Base-by-base conservation (phyloP, 2,797 vertebrate genomes). In the Garrulus glandarius region DNA sequence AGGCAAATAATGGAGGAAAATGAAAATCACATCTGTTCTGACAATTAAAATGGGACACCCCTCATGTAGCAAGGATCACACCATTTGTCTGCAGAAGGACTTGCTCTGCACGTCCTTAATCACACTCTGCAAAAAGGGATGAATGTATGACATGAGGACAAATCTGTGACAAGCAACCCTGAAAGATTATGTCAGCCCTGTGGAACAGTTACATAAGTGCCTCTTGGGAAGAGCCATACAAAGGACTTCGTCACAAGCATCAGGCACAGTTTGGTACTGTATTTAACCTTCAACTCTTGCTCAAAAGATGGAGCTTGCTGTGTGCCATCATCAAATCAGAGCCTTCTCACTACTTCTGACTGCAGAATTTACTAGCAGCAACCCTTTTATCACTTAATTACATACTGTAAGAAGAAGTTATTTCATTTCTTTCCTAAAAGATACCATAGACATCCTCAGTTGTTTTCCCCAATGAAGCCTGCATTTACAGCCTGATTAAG, bases 21-120 rank as follows among this genome's bases (percentile, higher is more conserved):
- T 94, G 77, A 95, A 96, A 95, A 92, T 68, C 79, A 89, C 92
- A 89, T 84, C 76, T 83, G 43, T 68, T 59, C 70, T 79, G 84
- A 69, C 90, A 94, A 94, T 95, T 94, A 93, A 92, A 96, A 84
- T 71, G 77, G 67, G 79, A 82, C 49, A 84, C 74, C 74, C 87
- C 92, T 96, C 87, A 68, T 37, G 49, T 82, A 93, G 90, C 93
- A 95, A 90, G 87, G 93, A 96, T 96, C 95, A 94, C 87, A 93
- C 55, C 80, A 87, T 95, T 94, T 95, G 83, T 96, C 94, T 95
- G 83, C 52, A 87, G 87, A 84, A 95, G 77, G 89, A 92, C 89
- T 80, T 32, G 77, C 56, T 90, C 85, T 49, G n/a, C 91, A 74
- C 8, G 1, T 81, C 63, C 68, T 94, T 92, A 90, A 96, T 95